Base-by-base conservation (phyloP, 2,888 invertebrate species). In the Protonemura montana region DNA sequence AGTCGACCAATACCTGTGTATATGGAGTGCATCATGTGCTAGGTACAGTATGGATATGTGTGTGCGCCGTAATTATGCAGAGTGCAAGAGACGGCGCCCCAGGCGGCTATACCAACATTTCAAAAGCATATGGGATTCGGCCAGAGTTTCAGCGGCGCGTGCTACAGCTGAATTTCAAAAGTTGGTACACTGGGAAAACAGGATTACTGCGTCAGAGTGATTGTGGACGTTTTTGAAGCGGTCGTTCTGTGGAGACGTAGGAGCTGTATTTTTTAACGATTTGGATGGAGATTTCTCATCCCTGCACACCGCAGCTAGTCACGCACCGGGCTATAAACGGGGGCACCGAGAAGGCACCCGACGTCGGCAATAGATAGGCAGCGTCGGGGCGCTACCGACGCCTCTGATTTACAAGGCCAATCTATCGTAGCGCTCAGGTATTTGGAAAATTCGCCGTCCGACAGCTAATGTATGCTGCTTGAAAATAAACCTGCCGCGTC, bases 401-500 rank as follows among this genome's bases (percentile, higher is more conserved):
- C 13, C 59, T 2, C 59, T 59, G 59, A 59, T 59, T 59, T 59
- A 59, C 59, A 21, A 10, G 21, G 59, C 16, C 30, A 28, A 81
- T 81, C 27, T 28, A 27, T 81, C 28, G 81, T 29, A 16, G 81
- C 35, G 35, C 30, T 28, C 81, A 81, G 81, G n/a, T 28, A 81
- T 29, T 29, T 29, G 16, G 29, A 81, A n/a, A 81, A 29, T 81
- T 13, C 25, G 0, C 30, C 81, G 81, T 81, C 59, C 6, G 81
- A 81, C 29, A 29, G 29, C 21, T 59, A 59, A 59, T 59, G 13
- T 27, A 81, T 81, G 30, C 81, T n/a, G 30, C 80, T 10, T 28
- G 80, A 80, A 80, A 80, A 80, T 80, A 80, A n/a, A 28, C 80
- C 28, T 26, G 80, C 80, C 21, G 6, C 59, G 59, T 59, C 16